Evolutionary conservation across 2,113 vertebrate genomes (phyloP).

Genomic region (Oncorhynchus tshawytscha): DNA sequence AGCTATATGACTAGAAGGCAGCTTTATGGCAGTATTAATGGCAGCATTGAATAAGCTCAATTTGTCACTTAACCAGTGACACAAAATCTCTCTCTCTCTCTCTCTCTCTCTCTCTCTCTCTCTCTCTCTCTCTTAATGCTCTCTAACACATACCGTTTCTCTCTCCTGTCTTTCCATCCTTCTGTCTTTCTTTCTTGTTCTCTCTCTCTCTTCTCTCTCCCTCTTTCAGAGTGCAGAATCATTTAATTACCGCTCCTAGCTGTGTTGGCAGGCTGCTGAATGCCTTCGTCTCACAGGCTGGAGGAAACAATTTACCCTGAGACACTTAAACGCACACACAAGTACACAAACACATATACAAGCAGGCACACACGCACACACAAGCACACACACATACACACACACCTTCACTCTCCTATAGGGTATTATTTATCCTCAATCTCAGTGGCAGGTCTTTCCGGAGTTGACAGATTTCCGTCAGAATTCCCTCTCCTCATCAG

Average conservation of each 20-base stretch:
- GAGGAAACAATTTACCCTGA: slow-evolving; percentile 74
- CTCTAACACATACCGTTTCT: slow-evolving; percentile 13
- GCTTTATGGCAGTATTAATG: background rate
- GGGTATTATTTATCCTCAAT: background rate
- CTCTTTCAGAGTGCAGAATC: slow-evolving; percentile 74
- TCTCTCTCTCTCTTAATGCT: slow-evolving; percentile 3
- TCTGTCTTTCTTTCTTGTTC: slow-evolving; percentile 30
- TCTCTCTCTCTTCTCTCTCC: slow-evolving; percentile 59
- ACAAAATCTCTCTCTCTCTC: slow-evolving; percentile 20
- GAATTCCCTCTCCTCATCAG: background rate
- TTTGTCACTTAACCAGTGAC: slow-evolving; percentile 5
- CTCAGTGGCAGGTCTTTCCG: background rate
- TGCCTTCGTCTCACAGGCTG: slow-evolving; percentile 80
- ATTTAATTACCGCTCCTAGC: slow-evolving; percentile 78
- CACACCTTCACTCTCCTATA: background rate
- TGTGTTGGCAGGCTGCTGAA: slow-evolving; percentile 78
- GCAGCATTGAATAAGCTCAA: background rate
- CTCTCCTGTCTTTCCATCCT: slow-evolving; percentile 45
- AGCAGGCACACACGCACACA: background rate
- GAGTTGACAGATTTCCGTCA: background rate
- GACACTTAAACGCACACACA: slow-evolving; percentile 34
- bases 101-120: slow-evolving; percentile 72
- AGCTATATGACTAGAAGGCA: background rate
- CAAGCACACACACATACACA: background rate
- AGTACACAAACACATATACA: background rate